Conservation (phyloP, 2,888 invertebrate species). For the Drosophila formosana region DNA sequence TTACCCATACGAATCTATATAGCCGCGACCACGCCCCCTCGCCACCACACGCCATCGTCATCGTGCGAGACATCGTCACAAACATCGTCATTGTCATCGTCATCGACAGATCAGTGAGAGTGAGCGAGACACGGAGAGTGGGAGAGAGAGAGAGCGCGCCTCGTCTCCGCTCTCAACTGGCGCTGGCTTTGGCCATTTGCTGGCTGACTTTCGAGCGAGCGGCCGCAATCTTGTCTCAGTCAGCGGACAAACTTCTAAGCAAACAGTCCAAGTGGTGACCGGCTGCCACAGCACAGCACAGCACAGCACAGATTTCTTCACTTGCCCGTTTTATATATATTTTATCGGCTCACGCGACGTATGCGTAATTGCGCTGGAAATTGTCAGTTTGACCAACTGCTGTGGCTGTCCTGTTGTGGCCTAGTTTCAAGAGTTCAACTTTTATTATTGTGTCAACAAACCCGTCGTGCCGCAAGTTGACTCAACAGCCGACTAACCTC, state of each 20-base stretch:
- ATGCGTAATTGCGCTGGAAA: conserved; percentile 67
- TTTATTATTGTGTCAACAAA: conserved; percentile 69
- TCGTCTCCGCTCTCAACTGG: conserved; percentile 36
- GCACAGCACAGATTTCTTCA: conserved; percentile 25
- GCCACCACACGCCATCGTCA: conserved; percentile 19
- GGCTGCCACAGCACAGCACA: conserved; percentile 10
- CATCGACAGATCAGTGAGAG: conserved; percentile 63
- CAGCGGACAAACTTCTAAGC: conserved; percentile 76
- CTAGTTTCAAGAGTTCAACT: conserved; percentile 56
- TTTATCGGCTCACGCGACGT: conserved; percentile 61
- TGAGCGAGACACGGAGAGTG: background rate
- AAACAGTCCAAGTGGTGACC: conserved; percentile 64
- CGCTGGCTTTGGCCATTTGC: conserved; percentile 13
- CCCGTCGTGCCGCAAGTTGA: conserved; percentile 30
- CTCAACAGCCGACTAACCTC: conserved; percentile 1
- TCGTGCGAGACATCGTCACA: background rate
- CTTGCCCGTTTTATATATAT: conserved; percentile 4
- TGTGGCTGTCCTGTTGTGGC: conserved; percentile 25
- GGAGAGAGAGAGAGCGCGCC: background rate
- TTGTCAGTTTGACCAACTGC: conserved; percentile 54
- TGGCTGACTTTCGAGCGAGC: conserved; percentile 35
- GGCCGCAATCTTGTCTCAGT: conserved; percentile 73
- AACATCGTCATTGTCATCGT: conserved; percentile 19
- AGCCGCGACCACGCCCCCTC: conserved; percentile 35
- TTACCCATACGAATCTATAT: background rate